Evolutionary conservation across 2,888 invertebrate species (phyloP).

Genomic region (Melanargia galathea): DNA sequence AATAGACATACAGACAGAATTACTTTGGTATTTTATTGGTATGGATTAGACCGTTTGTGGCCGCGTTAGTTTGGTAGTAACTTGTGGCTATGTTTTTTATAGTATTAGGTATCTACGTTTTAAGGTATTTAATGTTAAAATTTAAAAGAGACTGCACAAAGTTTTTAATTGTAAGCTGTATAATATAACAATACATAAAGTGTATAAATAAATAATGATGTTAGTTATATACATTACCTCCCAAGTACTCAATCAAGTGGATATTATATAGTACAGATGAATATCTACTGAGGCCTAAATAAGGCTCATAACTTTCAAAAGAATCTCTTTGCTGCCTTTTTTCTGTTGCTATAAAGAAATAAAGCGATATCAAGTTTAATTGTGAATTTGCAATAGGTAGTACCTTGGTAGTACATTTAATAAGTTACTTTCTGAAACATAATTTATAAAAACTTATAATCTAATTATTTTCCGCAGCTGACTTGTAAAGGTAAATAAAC

Average conservation of each 20-base stretch:
- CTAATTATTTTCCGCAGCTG: too few relatives aligned
- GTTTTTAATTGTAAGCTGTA: conserved; percentile 20
- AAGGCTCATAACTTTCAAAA: background rate
- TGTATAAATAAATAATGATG: background rate
- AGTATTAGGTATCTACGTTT: too few relatives aligned
- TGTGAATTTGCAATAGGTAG: background rate
- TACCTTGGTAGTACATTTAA: background rate
- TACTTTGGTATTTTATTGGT: too few relatives aligned
- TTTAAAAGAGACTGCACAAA: conserved; percentile 30
- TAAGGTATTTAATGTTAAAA: conserved; percentile 12
- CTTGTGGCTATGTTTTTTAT: too few relatives aligned
- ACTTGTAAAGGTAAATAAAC: too few relatives aligned
- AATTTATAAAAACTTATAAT: too few relatives aligned
- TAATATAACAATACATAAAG: background rate
- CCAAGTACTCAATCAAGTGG: background rate
- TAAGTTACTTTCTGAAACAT: too few relatives aligned
- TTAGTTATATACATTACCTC: background rate
- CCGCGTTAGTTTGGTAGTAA: too few relatives aligned
- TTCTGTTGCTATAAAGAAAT: background rate
- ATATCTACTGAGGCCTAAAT: too few relatives aligned
- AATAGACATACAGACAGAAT: too few relatives aligned
- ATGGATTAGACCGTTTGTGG: too few relatives aligned
- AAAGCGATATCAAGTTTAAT: background rate
- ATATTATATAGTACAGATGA: too few relatives aligned
- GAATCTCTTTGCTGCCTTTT: background rate